phyloP scores from a whole-genome alignment of 2,113 vertebrate species.

The Triplophysa tibetana region DNA sequence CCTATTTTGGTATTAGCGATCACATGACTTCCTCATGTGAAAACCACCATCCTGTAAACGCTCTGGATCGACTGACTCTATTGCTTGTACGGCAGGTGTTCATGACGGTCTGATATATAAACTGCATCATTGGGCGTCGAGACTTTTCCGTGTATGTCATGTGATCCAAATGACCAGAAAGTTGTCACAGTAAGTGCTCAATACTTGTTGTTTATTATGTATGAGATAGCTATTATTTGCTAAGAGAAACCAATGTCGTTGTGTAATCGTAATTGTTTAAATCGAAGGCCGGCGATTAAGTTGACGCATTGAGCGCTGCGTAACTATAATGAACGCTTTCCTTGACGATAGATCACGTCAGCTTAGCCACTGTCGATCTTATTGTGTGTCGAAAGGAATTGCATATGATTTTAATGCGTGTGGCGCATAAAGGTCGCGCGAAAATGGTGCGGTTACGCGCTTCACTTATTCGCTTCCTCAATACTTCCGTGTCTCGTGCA shows the following conservation, averaged over 20 bases:
- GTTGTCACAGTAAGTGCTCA: constrained; percentile 23
- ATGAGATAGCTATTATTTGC: not conserved
- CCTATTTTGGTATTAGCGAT: not conserved
- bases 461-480: constrained; percentile 10
- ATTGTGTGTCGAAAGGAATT: not conserved
- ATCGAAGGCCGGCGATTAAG: not conserved
- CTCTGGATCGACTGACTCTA: not conserved
- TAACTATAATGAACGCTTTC: not conserved
- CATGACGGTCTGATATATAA: not conserved
- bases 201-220: not conserved
- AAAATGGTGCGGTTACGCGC: not conserved
- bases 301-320: not conserved
- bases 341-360: constrained; percentile 19
- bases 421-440: not conserved
- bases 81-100: not conserved
- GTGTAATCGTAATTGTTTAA: not conserved
- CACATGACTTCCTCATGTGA: not conserved
- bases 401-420: not conserved
- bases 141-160: not conserved
- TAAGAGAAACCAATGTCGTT: not conserved
- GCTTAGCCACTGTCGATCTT: not conserved
- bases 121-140: not conserved
- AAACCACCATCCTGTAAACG: not conserved
- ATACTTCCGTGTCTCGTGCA: not conserved
- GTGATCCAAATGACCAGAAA: constrained; percentile 14